Base-by-base conservation (phyloP, 1,140 invertebrate species). In the Drosophila simulans region DNA sequence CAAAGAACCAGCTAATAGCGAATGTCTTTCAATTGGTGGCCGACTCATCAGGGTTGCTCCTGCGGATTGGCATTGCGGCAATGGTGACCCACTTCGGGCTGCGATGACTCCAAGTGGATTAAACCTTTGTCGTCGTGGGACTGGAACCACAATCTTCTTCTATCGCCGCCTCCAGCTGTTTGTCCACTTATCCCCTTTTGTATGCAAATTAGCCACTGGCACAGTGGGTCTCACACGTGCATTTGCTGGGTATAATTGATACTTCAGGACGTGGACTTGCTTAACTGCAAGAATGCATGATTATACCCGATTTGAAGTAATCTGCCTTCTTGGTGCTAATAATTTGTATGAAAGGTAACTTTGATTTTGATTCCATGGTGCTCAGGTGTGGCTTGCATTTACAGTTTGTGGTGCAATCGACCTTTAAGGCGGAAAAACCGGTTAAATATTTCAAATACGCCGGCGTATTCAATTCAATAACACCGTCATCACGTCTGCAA, bases 381-480 rank as follows among this genome's bases (percentile, higher is more conserved):
- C 39, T 46, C 68, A 72, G 66, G 69, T 72, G 69, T 72, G 69
- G 69, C 48, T 60, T 72, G 52, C 52, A 72, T 72, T 72, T 72
- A 46, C 69, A 27, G 68, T 72, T 72, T 72, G 66, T 72, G 69
- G 69, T 60, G 69, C 68, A 72, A 72, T 72, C 68, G 60, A 72
- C 69, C 66, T 72, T 72, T 72, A 25, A 72, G 68, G 66, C 66
- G 0, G 13, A 72, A 46, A 72, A 72, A 72, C 69, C 69, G 68
- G 69, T 72, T 72, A n/a, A 71, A 59, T 60, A 72, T 70, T 82
- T 79, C 37, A 34, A 69, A 70, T 65, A 45, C 37, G 40, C 48
- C 48, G 45, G 46, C 31, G 31, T 10, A 31, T 31, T 31, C 8
- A 48, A 52, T 45, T 70, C 42, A 70, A 43, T 71, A 57, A 11